A percentile compares a stretch with the other conserved stretches of the same genome.
Conservation (phyloP, 2,888 invertebrate species). For the Lamellibrachia satsuma region DNA sequence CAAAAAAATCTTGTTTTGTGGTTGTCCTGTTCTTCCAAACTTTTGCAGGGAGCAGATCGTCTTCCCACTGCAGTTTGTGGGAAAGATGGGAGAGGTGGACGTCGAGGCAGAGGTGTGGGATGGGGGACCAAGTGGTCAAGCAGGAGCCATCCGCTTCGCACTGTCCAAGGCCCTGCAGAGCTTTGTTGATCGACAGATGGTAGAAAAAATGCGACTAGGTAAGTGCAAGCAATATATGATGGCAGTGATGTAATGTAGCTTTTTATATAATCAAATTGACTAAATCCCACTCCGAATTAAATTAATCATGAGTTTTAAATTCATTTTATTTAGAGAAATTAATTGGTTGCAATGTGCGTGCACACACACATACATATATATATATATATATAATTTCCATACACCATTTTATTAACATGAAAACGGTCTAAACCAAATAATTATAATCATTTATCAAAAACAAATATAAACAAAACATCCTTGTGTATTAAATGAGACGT, state of each 20-base stretch:
- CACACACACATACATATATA: no score
- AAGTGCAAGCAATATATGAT: constrained; percentile 43
- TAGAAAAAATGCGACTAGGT: constrained; percentile 88
- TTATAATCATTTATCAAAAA: no score
- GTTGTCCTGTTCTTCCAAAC: neutral
- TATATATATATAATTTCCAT: no score
- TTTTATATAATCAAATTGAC: neutral
- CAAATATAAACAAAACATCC: no score
- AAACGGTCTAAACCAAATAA: no score
- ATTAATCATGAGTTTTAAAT: no score
- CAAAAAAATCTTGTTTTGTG: neutral
- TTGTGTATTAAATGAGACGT: no score
- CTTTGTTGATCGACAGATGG: constrained; percentile 80
- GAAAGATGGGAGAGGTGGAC: constrained; percentile 81
- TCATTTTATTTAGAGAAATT: no score
- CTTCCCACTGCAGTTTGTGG: constrained; percentile 85
- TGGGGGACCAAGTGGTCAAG: constrained; percentile 75
- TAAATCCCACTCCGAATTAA: no score
- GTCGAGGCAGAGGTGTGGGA: constrained; percentile 73
- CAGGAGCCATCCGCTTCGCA: constrained; percentile 90
- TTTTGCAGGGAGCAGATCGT: constrained; percentile 73
- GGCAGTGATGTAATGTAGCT: neutral
- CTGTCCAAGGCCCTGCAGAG: constrained; percentile 84
- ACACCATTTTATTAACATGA: no score
- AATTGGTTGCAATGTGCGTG: no score